These are phyloP conservation scores for Lutjanus argentimaculatus DNA, from an alignment of 2,797 vertebrate species.

Conservation along the genomic window DNA sequence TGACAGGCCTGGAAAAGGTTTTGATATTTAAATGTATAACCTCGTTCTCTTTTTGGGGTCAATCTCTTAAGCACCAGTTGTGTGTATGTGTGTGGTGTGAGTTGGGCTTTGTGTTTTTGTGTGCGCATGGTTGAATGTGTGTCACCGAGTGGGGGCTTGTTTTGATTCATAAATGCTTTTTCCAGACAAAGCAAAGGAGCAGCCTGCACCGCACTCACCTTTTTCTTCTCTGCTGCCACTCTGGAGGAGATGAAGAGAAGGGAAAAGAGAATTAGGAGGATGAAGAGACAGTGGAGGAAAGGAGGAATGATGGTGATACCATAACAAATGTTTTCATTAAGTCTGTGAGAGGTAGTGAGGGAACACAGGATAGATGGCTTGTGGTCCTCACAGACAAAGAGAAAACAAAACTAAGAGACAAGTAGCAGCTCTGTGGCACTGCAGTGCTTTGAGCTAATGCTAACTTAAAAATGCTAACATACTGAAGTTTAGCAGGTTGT, in stretches of 20 bases:
- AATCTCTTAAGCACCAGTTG: slow-evolving; percentile 62
- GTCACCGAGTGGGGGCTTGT: slow-evolving; percentile 40
- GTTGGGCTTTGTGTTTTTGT: slow-evolving; percentile 40
- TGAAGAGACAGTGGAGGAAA: slow-evolving; percentile 8
- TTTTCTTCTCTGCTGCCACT: slow-evolving; percentile 32
- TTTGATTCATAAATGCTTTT: slow-evolving; percentile 68
- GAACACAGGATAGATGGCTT: slow-evolving; percentile 1
- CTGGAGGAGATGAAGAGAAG: slow-evolving; percentile 44
- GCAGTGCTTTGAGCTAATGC: background rate
- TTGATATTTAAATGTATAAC: slow-evolving; percentile 81
- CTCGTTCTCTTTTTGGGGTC: slow-evolving; percentile 69
- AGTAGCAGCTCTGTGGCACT: background rate
- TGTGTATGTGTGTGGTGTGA: slow-evolving; percentile 15
- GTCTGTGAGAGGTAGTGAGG: slow-evolving; percentile 13
- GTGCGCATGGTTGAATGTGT: slow-evolving; percentile 44
- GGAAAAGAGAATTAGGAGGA: slow-evolving; percentile 31
- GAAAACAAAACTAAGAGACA: background rate
- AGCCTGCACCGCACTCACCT: slow-evolving; percentile 9
- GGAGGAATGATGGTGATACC: slow-evolving; percentile 7
- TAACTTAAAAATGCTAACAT: background rate
- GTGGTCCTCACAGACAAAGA: slow-evolving; percentile 26
- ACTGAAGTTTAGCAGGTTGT: background rate
- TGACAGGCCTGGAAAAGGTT: slow-evolving; percentile 80
- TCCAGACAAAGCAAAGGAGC: slow-evolving; percentile 61
- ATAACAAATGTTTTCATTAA: slow-evolving; percentile 42